phyloP scores from a whole-genome alignment of 2,888 invertebrate genomes.

The Erebia ligea region DNA sequence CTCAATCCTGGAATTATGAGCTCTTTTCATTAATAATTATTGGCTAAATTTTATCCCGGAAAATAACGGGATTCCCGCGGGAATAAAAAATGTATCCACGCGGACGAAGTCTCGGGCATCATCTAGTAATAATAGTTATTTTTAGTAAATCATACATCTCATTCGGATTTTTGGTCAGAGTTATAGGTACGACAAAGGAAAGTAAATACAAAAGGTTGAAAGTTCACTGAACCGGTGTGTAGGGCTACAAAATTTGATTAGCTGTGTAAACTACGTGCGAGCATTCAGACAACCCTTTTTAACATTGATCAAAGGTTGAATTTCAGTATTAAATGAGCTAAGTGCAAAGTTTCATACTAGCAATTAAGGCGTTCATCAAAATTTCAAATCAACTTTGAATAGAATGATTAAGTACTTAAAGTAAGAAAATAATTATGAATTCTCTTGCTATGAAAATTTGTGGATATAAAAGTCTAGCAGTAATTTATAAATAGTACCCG shows the following conservation, averaged over 20 bases:
- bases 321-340: constrained; percentile 46
- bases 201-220: constrained; percentile 45
- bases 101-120: not conserved
- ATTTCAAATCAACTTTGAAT: constrained; percentile 22
- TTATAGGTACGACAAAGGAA: constrained; percentile 42
- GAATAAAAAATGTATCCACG: too few species aligned
- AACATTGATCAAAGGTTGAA: constrained; percentile 55
- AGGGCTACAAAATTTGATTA: constrained; percentile 63
- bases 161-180: constrained; percentile 32
- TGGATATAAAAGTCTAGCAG: not conserved
- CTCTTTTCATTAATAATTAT: not conserved
- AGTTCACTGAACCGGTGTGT: constrained; percentile 58
- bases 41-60: too few species aligned
- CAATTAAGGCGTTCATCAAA: constrained; percentile 24
- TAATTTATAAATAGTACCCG: not conserved
- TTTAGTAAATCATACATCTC: not conserved
- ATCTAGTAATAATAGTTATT: too few species aligned
- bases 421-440: not conserved
- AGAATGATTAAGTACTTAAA: constrained; percentile 8
- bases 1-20: not conserved
- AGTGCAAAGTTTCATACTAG: constrained; percentile 35
- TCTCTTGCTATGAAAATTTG: not conserved
- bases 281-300: constrained; percentile 61
- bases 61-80: too few species aligned
- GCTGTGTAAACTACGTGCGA: constrained; percentile 63